Percentiles rank a stretch among this genome's conserved stretches.
Conservation (phyloP, 2,888 invertebrate genomes). For the Sinotaia quadrata region DNA sequence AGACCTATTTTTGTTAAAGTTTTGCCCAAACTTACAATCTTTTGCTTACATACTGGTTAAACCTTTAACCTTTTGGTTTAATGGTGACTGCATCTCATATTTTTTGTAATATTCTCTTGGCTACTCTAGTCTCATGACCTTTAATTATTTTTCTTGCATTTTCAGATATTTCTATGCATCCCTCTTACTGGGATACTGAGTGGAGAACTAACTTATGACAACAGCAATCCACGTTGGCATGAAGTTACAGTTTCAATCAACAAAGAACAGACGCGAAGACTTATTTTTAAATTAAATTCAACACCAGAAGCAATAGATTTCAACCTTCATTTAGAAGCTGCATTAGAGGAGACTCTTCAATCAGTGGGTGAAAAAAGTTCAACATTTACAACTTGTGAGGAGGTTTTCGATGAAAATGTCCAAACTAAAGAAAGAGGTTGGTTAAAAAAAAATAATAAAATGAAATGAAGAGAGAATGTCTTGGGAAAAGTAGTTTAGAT, state of each 20-base stretch:
- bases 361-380: too few species aligned
- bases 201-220: slow-evolving; percentile 34
- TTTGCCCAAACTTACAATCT: neutral
- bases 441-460: too few species aligned
- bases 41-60: neutral
- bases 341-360: neutral
- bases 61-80: neutral
- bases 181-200: slow-evolving; percentile 32
- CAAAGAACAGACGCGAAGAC: neutral
- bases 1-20: too few species aligned
- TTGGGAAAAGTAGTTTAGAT: too few species aligned
- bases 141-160: neutral
- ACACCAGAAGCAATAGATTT: neutral
- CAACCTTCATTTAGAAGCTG: slow-evolving; percentile 11
- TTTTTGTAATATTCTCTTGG: neutral
- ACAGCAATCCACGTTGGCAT: slow-evolving; percentile 35
- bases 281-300: slow-evolving; percentile 15
- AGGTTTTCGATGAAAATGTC: too few species aligned
- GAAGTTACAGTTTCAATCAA: slow-evolving; percentile 20
- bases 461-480: too few species aligned
- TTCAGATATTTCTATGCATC: slow-evolving; percentile 43
- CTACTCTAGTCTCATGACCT: neutral
- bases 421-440: too few species aligned
- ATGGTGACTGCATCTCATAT: neutral
- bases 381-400: too few species aligned